Conservation (phyloP, 1,140 invertebrate genomes). For the Sarcophaga peregrina region DNA sequence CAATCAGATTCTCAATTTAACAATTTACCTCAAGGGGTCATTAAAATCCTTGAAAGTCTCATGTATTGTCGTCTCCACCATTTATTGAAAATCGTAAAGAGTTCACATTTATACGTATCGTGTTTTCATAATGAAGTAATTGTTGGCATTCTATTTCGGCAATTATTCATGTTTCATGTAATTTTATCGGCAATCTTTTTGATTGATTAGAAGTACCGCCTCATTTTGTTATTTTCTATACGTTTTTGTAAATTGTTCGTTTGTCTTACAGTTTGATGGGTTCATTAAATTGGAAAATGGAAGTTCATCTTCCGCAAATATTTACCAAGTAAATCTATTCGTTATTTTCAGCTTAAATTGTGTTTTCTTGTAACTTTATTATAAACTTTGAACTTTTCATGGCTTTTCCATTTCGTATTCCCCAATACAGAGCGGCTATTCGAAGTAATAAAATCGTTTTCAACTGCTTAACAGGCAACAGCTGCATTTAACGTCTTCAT, state of each 20-base stretch:
- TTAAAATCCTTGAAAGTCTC: no score
- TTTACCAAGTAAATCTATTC: slow-evolving; percentile 16
- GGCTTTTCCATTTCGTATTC: not conserved
- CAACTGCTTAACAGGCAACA: slow-evolving; percentile 35
- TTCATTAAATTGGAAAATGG: slow-evolving; percentile 49
- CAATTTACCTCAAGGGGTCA: no score
- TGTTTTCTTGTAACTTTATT: slow-evolving; percentile 35
- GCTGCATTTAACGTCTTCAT: slow-evolving; percentile 41
- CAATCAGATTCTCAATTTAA: no score
- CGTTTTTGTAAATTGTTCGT: no score
- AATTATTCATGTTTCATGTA: not conserved
- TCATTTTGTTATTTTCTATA: slow-evolving; percentile 40
- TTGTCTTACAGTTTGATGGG: slow-evolving; percentile 46
- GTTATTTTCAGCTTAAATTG: no score
- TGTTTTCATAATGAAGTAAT: not conserved
- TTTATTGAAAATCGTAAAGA: no score
- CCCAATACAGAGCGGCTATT: not conserved
- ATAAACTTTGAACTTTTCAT: slow-evolving; percentile 44
- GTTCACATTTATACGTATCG: not conserved
- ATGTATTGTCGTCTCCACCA: no score
- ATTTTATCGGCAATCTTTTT: slow-evolving; percentile 19
- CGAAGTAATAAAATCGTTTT: not conserved
- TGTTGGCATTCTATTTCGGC: not conserved
- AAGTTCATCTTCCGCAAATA: slow-evolving; percentile 44
- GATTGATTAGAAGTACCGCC: slow-evolving; percentile 18